These are phyloP conservation scores for Coccyzus lansbergi DNA, from an alignment of 2,797 vertebrate species.

Conservation along the genomic window DNA sequence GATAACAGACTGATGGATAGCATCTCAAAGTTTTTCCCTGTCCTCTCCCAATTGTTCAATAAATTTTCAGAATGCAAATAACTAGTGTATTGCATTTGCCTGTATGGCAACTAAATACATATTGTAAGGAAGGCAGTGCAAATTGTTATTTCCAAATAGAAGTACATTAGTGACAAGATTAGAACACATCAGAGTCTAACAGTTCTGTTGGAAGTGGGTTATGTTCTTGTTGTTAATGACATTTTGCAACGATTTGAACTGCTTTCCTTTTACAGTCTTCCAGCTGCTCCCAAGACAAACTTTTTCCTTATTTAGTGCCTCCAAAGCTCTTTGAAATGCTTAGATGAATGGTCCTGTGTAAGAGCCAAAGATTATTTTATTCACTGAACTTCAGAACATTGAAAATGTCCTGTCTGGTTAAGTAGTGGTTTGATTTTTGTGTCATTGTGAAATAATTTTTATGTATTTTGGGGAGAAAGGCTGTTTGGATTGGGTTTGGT, in stretches of 20 bases:
- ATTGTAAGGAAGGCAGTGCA: conserved; percentile 11
- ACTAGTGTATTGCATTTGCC: conserved; percentile 29
- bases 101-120: not conserved
- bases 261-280: conserved; percentile 46
- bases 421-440: conserved; percentile 15
- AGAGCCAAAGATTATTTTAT: conserved; percentile 51
- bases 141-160: not conserved
- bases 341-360: not conserved
- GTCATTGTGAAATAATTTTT: conserved; percentile 4
- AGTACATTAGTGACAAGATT: not conserved
- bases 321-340: conserved; percentile 35
- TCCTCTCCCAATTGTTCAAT: not conserved
- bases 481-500: not conserved
- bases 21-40: not conserved
- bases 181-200: conserved; percentile 1
- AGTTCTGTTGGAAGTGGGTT: conserved; percentile 42
- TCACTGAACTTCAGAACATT: conserved; percentile 1
- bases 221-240: conserved; percentile 66
- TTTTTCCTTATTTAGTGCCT: conserved; percentile 43
- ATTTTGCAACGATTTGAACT: conserved; percentile 43
- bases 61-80: not conserved
- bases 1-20: not conserved
- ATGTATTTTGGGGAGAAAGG: not conserved
- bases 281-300: conserved; percentile 63
- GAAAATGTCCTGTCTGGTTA: conserved; percentile 26